These are phyloP conservation scores for Spilogale gracilis DNA, from an alignment of 2,113 vertebrate genomes.

Conservation along the genomic window DNA sequence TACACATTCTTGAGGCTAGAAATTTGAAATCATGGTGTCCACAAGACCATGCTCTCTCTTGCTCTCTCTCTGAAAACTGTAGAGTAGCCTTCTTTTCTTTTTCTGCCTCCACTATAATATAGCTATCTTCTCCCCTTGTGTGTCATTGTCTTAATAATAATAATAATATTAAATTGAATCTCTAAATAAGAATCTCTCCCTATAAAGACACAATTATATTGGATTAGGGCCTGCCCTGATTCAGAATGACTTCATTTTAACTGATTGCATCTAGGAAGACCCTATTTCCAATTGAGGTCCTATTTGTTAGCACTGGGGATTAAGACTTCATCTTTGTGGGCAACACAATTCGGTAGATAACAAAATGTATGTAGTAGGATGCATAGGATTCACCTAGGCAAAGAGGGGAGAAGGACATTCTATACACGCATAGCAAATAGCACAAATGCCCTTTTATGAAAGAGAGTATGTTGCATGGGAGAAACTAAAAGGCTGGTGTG, in stretches of 20 bases:
- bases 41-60: neutral
- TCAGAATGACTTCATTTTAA: neutral
- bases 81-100: neutral
- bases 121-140: rapidly evolving
- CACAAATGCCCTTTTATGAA: neutral
- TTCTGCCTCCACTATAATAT: rapidly evolving
- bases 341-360: neutral
- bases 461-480: neutral
- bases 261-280: neutral
- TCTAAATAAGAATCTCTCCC: neutral
- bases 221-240: neutral
- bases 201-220: neutral
- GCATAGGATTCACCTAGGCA: neutral
- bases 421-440: neutral
- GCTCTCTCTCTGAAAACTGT: neutral
- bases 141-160: neutral
- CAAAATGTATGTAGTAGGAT: neutral
- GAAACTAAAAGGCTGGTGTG: neutral
- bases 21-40: neutral
- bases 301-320: neutral
- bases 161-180: no score
- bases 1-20: neutral
- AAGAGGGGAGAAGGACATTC: neutral
- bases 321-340: neutral
- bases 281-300: neutral